phyloP scores from a whole-genome alignment of 2,888 invertebrate genomes.

The Cryptus viduatorius region DNA sequence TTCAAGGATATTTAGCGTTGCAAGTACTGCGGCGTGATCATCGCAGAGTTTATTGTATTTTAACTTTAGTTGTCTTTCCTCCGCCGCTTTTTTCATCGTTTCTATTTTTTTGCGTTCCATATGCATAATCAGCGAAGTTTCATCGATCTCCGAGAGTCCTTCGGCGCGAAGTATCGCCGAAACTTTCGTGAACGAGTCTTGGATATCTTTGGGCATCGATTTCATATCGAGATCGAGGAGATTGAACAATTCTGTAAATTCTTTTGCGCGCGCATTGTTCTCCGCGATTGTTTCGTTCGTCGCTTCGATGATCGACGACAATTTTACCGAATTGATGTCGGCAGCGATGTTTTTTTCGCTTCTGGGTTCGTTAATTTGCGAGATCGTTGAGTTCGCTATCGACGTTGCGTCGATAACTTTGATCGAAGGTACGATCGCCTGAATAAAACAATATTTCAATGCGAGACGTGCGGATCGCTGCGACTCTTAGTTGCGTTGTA shows the following conservation, averaged over 20 bases:
- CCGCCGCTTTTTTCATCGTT: conserved; percentile 71
- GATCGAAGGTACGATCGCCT: conserved; percentile 12
- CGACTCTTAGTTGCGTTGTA: background rate
- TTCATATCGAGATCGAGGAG: conserved; percentile 76
- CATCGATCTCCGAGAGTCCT: conserved; percentile 75
- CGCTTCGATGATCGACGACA: conserved; percentile 73
- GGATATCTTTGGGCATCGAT: conserved; percentile 73
- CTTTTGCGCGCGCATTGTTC: conserved; percentile 73
- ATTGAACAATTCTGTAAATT: conserved; percentile 73
- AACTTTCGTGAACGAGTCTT: conserved; percentile 75
- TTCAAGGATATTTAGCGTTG: conserved; percentile 71
- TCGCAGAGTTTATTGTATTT: conserved; percentile 74
- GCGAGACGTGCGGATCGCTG: background rate
- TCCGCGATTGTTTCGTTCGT: conserved; percentile 78
- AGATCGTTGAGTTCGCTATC: conserved; percentile 7
- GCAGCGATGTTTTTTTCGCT: background rate
- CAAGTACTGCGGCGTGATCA: conserved; percentile 72
- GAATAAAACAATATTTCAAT: background rate
- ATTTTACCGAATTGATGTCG: conserved; percentile 43
- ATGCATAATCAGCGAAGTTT: conserved; percentile 71
- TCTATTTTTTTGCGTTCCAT: conserved; percentile 73
- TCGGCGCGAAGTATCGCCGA: conserved; percentile 75
- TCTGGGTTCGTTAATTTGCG: conserved; percentile 25
- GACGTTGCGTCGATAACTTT: conserved; percentile 35
- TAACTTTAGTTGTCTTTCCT: conserved; percentile 74